Evolutionary conservation across 2,797 vertebrate genomes (phyloP).

Genomic region (Etheostoma nigrum): DNA sequence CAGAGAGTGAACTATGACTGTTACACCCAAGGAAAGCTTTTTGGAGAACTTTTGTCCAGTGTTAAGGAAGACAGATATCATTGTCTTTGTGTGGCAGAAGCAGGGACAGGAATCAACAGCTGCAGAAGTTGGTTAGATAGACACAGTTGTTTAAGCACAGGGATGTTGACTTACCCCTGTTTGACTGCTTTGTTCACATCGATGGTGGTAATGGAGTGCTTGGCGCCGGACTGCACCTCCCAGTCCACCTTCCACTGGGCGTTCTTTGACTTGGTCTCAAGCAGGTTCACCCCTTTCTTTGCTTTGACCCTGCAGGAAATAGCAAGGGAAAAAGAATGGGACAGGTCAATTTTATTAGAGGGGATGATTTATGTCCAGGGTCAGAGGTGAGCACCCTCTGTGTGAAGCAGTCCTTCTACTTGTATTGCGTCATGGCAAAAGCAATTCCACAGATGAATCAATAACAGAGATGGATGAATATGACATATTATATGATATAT

Average conservation of each 20-base stretch:
- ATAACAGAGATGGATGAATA: conserved; percentile 72
- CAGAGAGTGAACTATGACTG: conserved; percentile 28
- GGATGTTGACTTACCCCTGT: conserved; percentile 85
- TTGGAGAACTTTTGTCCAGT: conserved; percentile 8
- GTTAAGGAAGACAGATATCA: conserved; percentile 39
- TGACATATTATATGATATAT: conserved; percentile 53
- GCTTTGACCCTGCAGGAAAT: conserved; percentile 92
- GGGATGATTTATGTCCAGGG: conserved; percentile 68
- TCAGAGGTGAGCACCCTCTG: conserved; percentile 59
- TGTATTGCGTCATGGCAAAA: conserved; percentile 65
- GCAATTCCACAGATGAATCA: conserved; percentile 75
- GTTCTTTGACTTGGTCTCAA: conserved; percentile 91
- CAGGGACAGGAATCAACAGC: conserved; percentile 37
- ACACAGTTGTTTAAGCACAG: conserved; percentile 35
- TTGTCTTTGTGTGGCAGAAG: not conserved
- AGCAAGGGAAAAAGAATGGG: conserved; percentile 13
- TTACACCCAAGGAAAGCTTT: conserved; percentile 22
- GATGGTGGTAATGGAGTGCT: conserved; percentile 96
- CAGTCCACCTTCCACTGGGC: conserved; percentile 94
- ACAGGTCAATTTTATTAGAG: conserved; percentile 59
- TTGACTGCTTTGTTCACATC: conserved; percentile 86
- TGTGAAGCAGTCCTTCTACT: conserved; percentile 44
- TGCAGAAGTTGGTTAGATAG: conserved; percentile 23
- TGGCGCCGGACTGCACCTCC: conserved; percentile 93
- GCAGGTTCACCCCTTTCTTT: conserved; percentile 97